These are phyloP conservation scores for Todus mexicanus DNA, from an alignment of 2,797 vertebrate species.

Conservation along the genomic window DNA sequence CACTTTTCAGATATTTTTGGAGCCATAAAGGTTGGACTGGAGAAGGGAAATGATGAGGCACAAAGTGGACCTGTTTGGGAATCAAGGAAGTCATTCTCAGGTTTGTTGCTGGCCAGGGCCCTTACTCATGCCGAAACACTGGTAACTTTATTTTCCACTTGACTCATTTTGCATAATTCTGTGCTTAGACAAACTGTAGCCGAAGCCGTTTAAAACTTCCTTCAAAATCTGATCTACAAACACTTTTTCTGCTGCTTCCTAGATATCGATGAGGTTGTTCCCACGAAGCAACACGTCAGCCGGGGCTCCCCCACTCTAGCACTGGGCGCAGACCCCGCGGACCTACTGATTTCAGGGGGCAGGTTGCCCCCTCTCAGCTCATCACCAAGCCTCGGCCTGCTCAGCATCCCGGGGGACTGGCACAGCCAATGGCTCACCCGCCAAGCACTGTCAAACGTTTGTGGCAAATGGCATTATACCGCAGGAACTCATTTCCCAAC, in stretches of 20 bases:
- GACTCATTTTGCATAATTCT: conserved; percentile 30
- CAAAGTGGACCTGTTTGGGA: conserved; percentile 26
- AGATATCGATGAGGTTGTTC: background rate
- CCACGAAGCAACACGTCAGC: accelerated
- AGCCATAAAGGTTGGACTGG: background rate
- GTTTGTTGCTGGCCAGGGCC: background rate
- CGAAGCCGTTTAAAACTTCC: background rate
- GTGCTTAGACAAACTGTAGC: background rate
- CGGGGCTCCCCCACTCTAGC: background rate
- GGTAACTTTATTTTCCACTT: conserved; percentile 49
- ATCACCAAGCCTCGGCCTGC: accelerated
- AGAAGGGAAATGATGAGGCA: conserved; percentile 28
- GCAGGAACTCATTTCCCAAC: accelerated
- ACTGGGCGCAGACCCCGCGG: accelerated
- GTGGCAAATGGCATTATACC: background rate
- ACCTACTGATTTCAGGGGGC: background rate
- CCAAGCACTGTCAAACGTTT: accelerated
- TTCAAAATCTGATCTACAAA: background rate
- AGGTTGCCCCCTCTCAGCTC: background rate
- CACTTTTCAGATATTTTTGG: background rate
- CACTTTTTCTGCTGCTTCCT: background rate
- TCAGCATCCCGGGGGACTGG: accelerated
- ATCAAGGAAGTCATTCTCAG: conserved; percentile 28
- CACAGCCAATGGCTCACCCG: accelerated
- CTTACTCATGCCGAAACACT: background rate